Evolutionary conservation across 2,888 invertebrate species (phyloP), one percentile per base, ranked within the genome.

Genomic region (Cosmorhoe ocellata): DNA sequence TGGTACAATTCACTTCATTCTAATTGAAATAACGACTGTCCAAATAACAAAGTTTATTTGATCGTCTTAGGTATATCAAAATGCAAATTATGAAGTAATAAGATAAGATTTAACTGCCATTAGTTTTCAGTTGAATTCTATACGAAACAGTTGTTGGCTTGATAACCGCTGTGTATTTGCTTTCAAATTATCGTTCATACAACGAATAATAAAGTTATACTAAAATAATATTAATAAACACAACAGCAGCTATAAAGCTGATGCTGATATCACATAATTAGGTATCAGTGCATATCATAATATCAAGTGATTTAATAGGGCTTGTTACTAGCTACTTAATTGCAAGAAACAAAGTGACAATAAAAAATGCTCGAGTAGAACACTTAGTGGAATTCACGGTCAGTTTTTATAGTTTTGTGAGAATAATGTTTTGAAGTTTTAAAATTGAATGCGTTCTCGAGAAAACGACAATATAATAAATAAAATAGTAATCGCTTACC

Each of bases 71-170:
- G n/a, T 71, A 64, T 74, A 76, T 67, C 61, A 57, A 56, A 69
- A 63, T 64, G 69, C 67, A 76, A 76, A 77, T 74, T 40, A 40
- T 37, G 43, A 43, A 47, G 32, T 38, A 28, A 39, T 30, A 13
- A 44, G 53, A 53, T 53, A 49, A 44, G 36, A 44, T 40, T 32
- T 12, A 32, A 45, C 22, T 45, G 42, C 26, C 32, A 46, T 40
- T 37, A 55, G 51, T 55, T 43, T 39, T 34, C 38, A 42, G 27
- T 51, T 14, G 47, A 43, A 55, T 42, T 36, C 39, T 47, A 24
- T 27, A 31, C 22, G n/a, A 27, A 42, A 30, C 33, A 39, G 50
- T 41, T 40, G 36, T 10, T 10, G 34, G 31, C 22, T 24, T 27
- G 47, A 26, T 8, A 39, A 39, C 27, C 8, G 28, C 24, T 11